These are phyloP conservation scores for Leptosomus discolor DNA, from an alignment of 2,113 vertebrate species.

Conservation along the genomic window DNA sequence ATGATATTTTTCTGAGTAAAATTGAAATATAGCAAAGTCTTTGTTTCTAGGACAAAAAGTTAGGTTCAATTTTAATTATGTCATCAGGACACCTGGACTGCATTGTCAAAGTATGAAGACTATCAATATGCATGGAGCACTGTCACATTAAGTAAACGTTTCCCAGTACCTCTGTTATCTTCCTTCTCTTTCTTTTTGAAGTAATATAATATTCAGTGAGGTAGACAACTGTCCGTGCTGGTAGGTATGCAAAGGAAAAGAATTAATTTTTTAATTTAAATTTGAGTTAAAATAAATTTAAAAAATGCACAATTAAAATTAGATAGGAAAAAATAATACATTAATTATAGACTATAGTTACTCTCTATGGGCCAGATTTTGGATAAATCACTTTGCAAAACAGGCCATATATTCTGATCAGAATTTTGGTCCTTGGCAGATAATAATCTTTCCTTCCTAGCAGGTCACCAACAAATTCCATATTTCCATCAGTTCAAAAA, in stretches of 20 bases:
- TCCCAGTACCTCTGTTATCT: neutral
- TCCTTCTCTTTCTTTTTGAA: neutral
- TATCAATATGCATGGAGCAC: neutral
- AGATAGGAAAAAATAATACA: neutral
- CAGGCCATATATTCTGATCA: neutral
- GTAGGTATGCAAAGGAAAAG: neutral
- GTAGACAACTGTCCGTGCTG: neutral
- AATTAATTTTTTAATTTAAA: neutral
- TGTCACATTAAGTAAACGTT: neutral
- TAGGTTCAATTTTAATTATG: neutral
- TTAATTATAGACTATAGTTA: neutral
- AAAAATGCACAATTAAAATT: neutral
- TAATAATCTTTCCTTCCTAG: neutral
- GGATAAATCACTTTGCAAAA: neutral
- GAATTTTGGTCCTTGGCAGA: neutral
- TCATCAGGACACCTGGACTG: neutral
- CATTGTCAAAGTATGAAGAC: neutral
- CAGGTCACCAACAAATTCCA: neutral
- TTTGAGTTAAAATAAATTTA: neutral
- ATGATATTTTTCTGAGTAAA: neutral
- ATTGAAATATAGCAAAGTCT: neutral
- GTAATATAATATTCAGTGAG: neutral
- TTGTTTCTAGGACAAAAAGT: neutral
- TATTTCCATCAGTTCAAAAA: neutral
- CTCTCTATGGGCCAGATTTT: neutral